These are phyloP conservation scores for Acronicta alni DNA, from an alignment of 2,888 invertebrate species.

Conservation along the genomic window DNA sequence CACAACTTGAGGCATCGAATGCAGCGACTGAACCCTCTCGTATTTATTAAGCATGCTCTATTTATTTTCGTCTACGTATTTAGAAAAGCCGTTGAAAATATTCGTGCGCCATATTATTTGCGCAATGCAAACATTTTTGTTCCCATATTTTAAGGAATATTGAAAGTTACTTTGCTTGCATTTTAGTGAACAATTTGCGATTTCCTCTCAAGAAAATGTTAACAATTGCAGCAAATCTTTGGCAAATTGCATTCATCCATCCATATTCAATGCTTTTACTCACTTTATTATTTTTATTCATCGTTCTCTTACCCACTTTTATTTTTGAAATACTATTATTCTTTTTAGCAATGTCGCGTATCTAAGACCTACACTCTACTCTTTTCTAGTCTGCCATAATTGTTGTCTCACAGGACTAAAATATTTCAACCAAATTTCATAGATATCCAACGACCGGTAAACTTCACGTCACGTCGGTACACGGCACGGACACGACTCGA, in stretches of 20 bases:
- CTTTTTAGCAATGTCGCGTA: too few relatives aligned
- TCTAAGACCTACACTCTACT: background rate
- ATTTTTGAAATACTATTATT: too few relatives aligned
- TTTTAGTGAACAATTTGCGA: background rate
- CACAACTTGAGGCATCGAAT: conserved; percentile 19
- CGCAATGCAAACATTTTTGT: conserved; percentile 40
- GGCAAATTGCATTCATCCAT: too few relatives aligned
- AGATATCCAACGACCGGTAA: conserved; percentile 10
- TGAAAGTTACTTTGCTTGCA: conserved; percentile 15
- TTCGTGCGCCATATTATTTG: conserved; percentile 40
- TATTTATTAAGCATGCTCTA: conserved; percentile 70
- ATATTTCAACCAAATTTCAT: conserved; percentile 1
- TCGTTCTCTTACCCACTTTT: too few relatives aligned
- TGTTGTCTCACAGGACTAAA: conserved; percentile 1
- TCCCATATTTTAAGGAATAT: conserved; percentile 16
- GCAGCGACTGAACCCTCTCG: conserved; percentile 51
- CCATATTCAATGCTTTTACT: too few relatives aligned
- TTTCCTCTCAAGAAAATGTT: too few relatives aligned
- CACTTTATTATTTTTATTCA: too few relatives aligned
- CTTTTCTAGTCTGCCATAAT: background rate
- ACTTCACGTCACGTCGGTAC: conserved; percentile 8
- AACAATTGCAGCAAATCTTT: too few relatives aligned
- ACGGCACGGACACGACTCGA: conserved; percentile 13
- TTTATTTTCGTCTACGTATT: conserved; percentile 62
- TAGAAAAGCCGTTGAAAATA: conserved; percentile 51